These are phyloP conservation scores for Diprion similis DNA, from an alignment of 1,140 invertebrate species.

Conservation along the genomic window DNA sequence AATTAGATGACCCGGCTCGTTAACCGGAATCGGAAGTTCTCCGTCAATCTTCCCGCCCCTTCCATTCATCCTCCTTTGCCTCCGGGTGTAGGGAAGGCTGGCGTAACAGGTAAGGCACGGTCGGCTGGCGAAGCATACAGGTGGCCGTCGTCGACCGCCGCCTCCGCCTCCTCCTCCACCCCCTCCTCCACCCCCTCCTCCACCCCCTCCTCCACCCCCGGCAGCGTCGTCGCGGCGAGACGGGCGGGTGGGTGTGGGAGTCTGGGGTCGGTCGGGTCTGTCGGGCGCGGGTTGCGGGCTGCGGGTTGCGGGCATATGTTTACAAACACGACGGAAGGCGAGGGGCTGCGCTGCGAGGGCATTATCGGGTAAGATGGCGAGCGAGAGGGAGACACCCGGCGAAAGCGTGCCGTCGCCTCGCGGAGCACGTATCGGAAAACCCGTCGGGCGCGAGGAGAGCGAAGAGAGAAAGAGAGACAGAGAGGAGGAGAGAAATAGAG, in stretches of 20 bases:
- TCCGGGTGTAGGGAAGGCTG: conserved; percentile 22
- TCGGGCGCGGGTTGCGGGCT: conserved; percentile 30
- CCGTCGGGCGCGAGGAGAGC: conserved; percentile 23
- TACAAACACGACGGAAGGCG: conserved; percentile 36
- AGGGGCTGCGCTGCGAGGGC: conserved; percentile 10
- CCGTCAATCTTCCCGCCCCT: conserved; percentile 41
- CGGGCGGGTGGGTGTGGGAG: not conserved
- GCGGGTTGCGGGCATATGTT: conserved; percentile 39
- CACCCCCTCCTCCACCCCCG: not conserved
- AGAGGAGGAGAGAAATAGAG: not conserved
- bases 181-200: too few species aligned
- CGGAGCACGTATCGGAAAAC: conserved; percentile 42
- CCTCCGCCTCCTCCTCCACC: conserved; percentile 39
- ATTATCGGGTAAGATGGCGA: conserved; percentile 30
- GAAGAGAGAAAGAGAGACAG: not conserved
- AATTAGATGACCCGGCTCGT: conserved; percentile 33
- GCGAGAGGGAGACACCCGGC: conserved; percentile 17
- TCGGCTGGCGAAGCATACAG: conserved; percentile 60
- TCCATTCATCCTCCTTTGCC: conserved; percentile 23
- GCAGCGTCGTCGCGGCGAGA: not conserved
- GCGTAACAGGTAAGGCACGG: conserved; percentile 62
- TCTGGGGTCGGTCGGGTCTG: not conserved
- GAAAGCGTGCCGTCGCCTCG: not conserved
- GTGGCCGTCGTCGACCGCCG: conserved; percentile 45
- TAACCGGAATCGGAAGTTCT: conserved; percentile 43